Evolutionary conservation across 2,888 invertebrate genomes (phyloP), one percentile per base, ranked within the genome.

Genomic region (Apeira syringaria): DNA sequence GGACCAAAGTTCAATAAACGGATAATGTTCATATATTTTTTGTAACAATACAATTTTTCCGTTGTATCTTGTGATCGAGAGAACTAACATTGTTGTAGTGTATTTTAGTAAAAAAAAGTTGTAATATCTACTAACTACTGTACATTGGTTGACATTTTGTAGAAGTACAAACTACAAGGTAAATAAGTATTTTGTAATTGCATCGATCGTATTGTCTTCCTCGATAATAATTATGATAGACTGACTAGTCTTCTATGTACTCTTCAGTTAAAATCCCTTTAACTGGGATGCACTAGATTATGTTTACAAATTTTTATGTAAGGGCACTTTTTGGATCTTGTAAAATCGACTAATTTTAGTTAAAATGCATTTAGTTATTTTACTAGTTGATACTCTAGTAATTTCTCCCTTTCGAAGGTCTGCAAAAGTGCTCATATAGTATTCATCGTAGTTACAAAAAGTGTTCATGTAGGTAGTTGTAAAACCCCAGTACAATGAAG

Each of bases 251-350:
- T 63, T 68, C 69, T 69, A 61, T 74, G 56, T 68, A 53, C 54
- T 9, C 2, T 53, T 62, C 61, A 51, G 45, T 53, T 69, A 55
- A 65, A 61, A 63, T 77, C 82, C 84, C 65, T 56, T 63, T 61
- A 64, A 68, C 87, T 88, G 87, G 87, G 87, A 85, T 88, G 87
- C 87, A 88, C 87, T 88, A 80, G 79, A 73, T 77, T 77, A 70
- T 65, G 59, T 75, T 68, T 56, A 47, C 59, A 56, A 60, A 56
- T 59, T 15, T 15, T 59, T 51, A 59, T 83, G 80, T 81, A 71
- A 79, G 69, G 74, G 85, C 85, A 83, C 83, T 83, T 80, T 80
- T 85, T 78, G 69, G 80, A 83, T 75, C 68, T 56, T 7, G 5
- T 20, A n/a, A n/a, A n/a, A n/a, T n/a, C n/a, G n/a, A n/a, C n/a